Base-by-base conservation (phyloP, 2,797 vertebrate genomes). In the Babyrousa celebensis region DNA sequence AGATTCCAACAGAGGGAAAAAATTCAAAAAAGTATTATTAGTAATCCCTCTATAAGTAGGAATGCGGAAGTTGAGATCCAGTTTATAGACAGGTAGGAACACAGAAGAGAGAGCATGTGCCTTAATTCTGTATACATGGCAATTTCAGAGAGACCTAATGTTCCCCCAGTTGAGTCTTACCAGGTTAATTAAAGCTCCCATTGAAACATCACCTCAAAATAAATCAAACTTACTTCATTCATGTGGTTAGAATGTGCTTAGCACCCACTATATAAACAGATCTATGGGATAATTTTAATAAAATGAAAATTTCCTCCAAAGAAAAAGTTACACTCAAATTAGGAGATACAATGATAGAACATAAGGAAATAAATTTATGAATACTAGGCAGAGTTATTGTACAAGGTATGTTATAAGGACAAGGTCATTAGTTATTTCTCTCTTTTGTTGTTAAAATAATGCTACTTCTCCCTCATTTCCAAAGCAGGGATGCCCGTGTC, bases 361-460 rank as follows among this genome's bases (percentile, higher is more conserved):
- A 15, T 29, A 74, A 95, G 60, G 15, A 2, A 86, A 94, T 25
- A 4, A 84, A 27, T 94, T 72, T 94, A 52, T 95, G 20, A 87
- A 54, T 15, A 70, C 32, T 52, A 65, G 12, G 17, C 32, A 94
- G 29, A 79, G 16, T 36, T 86, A 87, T 4, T 58, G 17, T 6
- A 65, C 12, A 78, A 94, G 11, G 4, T 63, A 2, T 78, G 12
- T 43, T 89, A 5, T 78, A 89, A 88, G 84, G 12, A 70, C 71
- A 78, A 65, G 14, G 18, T 58, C 15, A 65, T 63, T 52, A 63
- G 23, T 32, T 75, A 94, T 23, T 70, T 84, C 12, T 58, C 27
- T 67, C 27, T 74, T 83, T 43, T 60, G 25, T 84, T 80, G 56
- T 91, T 94, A 85, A 95, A 89, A 65, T 65, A 82, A 77, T 62